These are phyloP conservation scores for Cichlasoma orientale DNA, from an alignment of 2,797 vertebrate species.

Conservation along the genomic window DNA sequence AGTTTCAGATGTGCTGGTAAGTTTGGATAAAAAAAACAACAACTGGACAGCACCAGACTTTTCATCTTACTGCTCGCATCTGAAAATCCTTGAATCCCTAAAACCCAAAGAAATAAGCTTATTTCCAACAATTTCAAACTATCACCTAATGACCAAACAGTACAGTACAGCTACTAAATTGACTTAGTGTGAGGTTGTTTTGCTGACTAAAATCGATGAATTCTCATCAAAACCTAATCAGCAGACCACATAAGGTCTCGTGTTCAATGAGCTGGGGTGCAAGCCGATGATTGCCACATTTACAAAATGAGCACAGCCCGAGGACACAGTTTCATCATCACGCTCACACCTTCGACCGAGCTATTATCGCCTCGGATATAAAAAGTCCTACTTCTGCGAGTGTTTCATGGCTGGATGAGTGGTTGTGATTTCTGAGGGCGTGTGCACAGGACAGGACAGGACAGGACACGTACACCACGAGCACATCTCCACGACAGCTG, in stretches of 20 bases:
- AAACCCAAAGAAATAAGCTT: neutral
- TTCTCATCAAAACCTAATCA: conserved; percentile 1
- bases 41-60: neutral
- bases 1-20: conserved; percentile 1
- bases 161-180: neutral
- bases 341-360: conserved; percentile 20
- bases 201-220: conserved; percentile 9
- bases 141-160: neutral
- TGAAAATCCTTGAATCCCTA: neutral
- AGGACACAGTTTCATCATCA: conserved; percentile 4
- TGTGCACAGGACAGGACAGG: conserved; percentile 38
- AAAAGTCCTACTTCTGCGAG: conserved; percentile 8
- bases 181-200: neutral
- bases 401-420: conserved; percentile 40
- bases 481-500: conserved; percentile 73
- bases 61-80: neutral
- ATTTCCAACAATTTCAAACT: neutral
- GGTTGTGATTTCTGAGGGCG: conserved; percentile 25
- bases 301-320: conserved; percentile 3
- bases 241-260: neutral
- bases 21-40: no score
- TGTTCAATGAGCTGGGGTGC: neutral
- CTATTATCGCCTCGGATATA: conserved; percentile 25
- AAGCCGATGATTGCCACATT: conserved; percentile 18
- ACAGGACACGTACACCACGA: conserved; percentile 71